These are phyloP conservation scores for Meandrusa payeni DNA, from an alignment of 2,888 invertebrate species.

Conservation along the genomic window DNA sequence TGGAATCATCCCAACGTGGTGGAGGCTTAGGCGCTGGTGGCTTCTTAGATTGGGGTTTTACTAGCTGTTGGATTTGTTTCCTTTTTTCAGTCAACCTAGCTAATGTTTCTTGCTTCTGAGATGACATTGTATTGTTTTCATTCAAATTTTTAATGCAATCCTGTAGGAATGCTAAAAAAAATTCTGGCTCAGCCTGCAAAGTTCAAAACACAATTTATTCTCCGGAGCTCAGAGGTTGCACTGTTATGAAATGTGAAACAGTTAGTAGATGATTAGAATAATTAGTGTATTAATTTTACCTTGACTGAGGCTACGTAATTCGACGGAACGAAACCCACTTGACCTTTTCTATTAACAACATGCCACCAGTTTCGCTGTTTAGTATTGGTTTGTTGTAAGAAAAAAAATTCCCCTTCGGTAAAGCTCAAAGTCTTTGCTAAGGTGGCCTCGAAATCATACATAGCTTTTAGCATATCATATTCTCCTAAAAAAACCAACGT, in stretches of 20 bases:
- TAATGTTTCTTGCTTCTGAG: constrained; percentile 83
- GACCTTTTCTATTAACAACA: constrained; percentile 90
- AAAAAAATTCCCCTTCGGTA: constrained; percentile 89
- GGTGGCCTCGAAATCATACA: constrained; percentile 92
- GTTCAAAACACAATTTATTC: constrained; percentile 1
- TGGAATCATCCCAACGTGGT: constrained; percentile 61
- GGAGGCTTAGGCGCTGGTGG: constrained; percentile 69
- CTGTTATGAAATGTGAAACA: not conserved
- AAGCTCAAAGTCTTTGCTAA: constrained; percentile 92
- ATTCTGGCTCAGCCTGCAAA: constrained; percentile 84
- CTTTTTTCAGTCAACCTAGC: constrained; percentile 84
- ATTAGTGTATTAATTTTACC: constrained; percentile 58
- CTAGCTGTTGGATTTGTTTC: constrained; percentile 72
- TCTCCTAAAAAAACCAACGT: constrained; percentile 75
- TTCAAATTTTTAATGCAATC: constrained; percentile 83
- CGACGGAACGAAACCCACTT: constrained; percentile 92
- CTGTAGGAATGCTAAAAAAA: constrained; percentile 86
- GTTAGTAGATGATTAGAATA: constrained; percentile 4
- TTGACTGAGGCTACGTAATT: constrained; percentile 91
- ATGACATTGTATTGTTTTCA: constrained; percentile 58
- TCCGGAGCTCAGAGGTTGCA: not conserved
- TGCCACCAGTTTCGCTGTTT: constrained; percentile 95
- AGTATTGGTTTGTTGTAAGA: constrained; percentile 88
- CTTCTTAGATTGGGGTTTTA: constrained; percentile 61
- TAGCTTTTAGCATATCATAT: constrained; percentile 90